Base-by-base conservation (phyloP, 2,113 vertebrate species). In the Larimichthys polyactis region DNA sequence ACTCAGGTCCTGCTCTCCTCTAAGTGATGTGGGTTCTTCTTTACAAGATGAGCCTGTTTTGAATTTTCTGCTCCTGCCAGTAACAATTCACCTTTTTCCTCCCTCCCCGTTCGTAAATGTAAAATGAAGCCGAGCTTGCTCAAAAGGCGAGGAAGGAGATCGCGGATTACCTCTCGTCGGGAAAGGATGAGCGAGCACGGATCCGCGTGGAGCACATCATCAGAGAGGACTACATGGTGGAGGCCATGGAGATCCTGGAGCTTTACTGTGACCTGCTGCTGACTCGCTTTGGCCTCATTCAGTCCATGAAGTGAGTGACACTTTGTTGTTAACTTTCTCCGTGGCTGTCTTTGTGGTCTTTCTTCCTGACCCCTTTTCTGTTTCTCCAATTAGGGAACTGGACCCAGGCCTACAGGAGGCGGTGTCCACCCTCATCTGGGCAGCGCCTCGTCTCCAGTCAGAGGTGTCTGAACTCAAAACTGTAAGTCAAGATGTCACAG, bases 171-270 rank as follows among this genome's bases (percentile, higher is more conserved):
- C 90, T 99, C 89, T 96, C 97, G n/a, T 93, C 96, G 0, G 96
- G 97, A 16, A 99, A 99, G 77, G 98, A 99, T 95, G 98, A 99
- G 82, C 94, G 98, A 68, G 98, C 98, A 16, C 94, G 98, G 19
- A 99, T 99, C 89, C 96, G 98, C 2, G 98, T 99, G 88, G 98
- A 99, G 82, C 98, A 99, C 92, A 99, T 99, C 65, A 99, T 99
- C 92, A 96, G 98, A 83, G 98, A 99, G 82, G 98, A 99, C 95
- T 99, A 99, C 86, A 90, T 99, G 19, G 98, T 99, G 90, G 98
- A 99, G 84, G 98, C 98, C 87, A 99, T 99, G 98, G 98, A 99
- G 92, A 99, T 99, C 91, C 93, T 99, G 87, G 98, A 99, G 92
- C 94, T 99, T 44, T 99, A 99, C 91, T 99, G 98, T 54, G 98